Evolutionary conservation across 2,888 invertebrate genomes (phyloP), one percentile per base, ranked within the genome.

Genomic region (Drosophila longiperda): DNA sequence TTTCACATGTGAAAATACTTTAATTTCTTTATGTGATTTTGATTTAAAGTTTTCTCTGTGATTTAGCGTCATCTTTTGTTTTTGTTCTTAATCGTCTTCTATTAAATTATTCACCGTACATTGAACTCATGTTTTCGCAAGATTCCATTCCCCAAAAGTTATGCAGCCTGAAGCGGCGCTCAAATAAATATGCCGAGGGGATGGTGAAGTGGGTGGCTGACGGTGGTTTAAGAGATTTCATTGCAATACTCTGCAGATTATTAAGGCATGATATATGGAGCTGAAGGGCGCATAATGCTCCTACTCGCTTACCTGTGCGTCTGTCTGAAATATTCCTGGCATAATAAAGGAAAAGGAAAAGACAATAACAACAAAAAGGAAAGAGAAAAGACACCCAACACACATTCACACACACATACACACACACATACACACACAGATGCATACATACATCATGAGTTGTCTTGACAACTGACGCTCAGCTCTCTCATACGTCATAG

Each of bases 401-500:
- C 29, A 29, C 26, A 60, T 23, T 26, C 6, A 20, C 20, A 36
- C 50, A 20, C 48, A 12, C n/a, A 20, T 17, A 32, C 53, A 38
- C 36, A 36, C 67, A 40, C 55, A 42, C 61, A 12, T 23, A 23
- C 20, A 20, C 20, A 20, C 23, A 23, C 45, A 23, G 20, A 23
- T 23, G 7, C 65, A 29, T 33, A 32, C 45, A 66, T 53, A 68
- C 53, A 63, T 61, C 68, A 55, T 52, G 40, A 74, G 74, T 77
- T 81, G 84, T 74, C 82, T 53, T 77, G 81, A 69, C 67, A 74
- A 83, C 83, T 80, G 78, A 80, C 67, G 74, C 88, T 53, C 76
- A 55, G 54, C 63, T 55, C 83, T 62, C 80, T 83, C 83, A 86
- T 88, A 83, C 83, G 83, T 83, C 87, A 88, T 83, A 88, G 80